Conservation (phyloP, 2,888 invertebrate species). For the Linnaemya tessellans region DNA sequence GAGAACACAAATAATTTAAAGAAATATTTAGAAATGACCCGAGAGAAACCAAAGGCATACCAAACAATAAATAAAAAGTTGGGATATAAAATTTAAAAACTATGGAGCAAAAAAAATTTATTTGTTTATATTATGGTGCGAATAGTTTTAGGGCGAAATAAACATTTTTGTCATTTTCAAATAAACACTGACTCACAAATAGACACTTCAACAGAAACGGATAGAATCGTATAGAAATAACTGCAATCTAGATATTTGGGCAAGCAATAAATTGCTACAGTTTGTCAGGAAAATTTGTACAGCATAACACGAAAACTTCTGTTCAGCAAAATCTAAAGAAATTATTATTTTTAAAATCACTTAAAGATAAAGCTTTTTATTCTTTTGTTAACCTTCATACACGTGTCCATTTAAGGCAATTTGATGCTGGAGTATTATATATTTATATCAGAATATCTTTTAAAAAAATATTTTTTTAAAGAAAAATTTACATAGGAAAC, state of each 20-base stretch:
- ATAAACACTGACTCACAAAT: neutral
- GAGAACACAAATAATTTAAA: neutral
- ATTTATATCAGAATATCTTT: too few relatives aligned
- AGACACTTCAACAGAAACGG: neutral
- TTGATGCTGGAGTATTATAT: too few relatives aligned
- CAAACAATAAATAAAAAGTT: constrained; percentile 16
- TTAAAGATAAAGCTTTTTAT: too few relatives aligned
- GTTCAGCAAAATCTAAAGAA: too few relatives aligned
- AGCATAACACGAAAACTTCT: neutral
- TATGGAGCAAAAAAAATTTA: neutral
- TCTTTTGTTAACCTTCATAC: too few relatives aligned
- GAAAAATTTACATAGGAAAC: too few relatives aligned
- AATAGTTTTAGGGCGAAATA: constrained; percentile 34
- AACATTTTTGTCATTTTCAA: constrained; percentile 20
- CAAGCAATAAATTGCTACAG: neutral
- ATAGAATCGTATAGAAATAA: neutral
- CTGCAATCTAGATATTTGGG: neutral
- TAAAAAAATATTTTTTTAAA: too few relatives aligned
- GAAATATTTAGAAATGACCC: neutral
- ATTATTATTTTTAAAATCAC: too few relatives aligned
- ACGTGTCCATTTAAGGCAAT: too few relatives aligned
- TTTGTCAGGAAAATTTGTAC: neutral
- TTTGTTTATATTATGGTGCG: constrained; percentile 52
- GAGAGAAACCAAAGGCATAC: neutral
- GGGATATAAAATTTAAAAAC: neutral